Conservation (phyloP, 2,888 invertebrate species). For the Eurytoma californica region DNA sequence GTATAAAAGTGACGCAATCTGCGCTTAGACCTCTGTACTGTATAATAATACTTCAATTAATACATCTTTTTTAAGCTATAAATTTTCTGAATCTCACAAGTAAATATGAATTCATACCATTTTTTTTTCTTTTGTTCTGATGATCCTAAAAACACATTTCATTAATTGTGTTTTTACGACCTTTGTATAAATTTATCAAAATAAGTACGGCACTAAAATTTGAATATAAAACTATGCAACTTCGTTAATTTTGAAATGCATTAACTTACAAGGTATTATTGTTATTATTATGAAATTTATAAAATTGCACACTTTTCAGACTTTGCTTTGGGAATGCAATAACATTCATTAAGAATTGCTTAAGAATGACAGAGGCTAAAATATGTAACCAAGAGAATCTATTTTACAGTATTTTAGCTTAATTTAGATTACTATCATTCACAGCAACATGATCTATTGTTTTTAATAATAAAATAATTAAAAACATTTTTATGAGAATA, state of each 20-base stretch:
- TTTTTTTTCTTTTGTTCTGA: conserved; percentile 19
- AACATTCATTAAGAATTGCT: conserved; percentile 36
- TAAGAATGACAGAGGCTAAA: conserved; percentile 31
- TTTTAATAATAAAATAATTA: conserved; percentile 1
- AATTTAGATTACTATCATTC: background rate
- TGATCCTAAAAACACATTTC: conserved; percentile 23
- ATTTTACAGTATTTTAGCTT: background rate
- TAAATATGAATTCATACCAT: conserved; percentile 27
- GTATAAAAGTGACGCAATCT: conserved; percentile 49
- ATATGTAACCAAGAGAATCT: conserved; percentile 15
- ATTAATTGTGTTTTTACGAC: conserved; percentile 29
- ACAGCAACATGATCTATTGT: background rate
- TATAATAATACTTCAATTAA: conserved; percentile 55
- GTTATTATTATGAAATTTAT: conserved; percentile 42
- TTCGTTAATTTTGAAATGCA: conserved; percentile 42
- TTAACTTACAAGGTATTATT: conserved; percentile 32
- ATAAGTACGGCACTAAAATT: conserved; percentile 50
- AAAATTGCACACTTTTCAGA: conserved; percentile 53
- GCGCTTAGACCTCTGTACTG: conserved; percentile 45
- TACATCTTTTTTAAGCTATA: conserved; percentile 43
- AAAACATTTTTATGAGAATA: conserved; percentile 14
- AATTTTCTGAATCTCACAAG: conserved; percentile 45
- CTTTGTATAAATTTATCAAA: conserved; percentile 36
- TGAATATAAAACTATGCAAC: conserved; percentile 32
- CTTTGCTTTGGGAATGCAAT: conserved; percentile 34